Evolutionary conservation across 2,113 vertebrate genomes (phyloP), one percentile per base, ranked within the genome.

Genomic region (Morone chrysops): DNA sequence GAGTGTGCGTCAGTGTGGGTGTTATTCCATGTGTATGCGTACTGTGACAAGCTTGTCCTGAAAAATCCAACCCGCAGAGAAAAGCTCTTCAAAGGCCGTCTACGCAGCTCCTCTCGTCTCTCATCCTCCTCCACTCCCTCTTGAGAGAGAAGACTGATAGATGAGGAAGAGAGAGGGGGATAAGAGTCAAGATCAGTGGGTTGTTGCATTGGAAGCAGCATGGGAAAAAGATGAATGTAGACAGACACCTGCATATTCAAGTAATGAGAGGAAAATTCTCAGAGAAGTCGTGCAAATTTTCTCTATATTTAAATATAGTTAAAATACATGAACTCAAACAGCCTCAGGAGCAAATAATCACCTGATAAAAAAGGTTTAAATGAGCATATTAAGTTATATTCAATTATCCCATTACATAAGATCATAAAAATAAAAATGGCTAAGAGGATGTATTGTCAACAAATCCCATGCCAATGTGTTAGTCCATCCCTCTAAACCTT

Each of bases 61-160:
- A 85, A 91, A 86, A 67, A 61, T 48, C 41, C 14, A 85, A 67
- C 75, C 66, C 66, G 48, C 82, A 85, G 84, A 90, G 82, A 88
- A 89, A 86, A 83, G 60, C 81, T 90, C 83, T 84, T 91, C 77
- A 92, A 89, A 88, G 82, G 53, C 76, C 69, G 78, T 87, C 85
- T 90, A 66, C 51, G 43, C 81, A 76, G 70, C 70, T 84, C 40
- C 56, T 81, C 74, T 70, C 47, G 48, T 76, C 77, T 80, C 78
- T 86, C 76, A 57, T 83, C 89, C 65, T 81, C 78, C 85, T 87
- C 84, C 88, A 41, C 81, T 81, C 41, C 59, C 60, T 77, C 78
- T 56, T n/a, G 16, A 65, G 60, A 83, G 80, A 63, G n/a, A 48
- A 66, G 67, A 78, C 45, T 80, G 45, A 54, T 74, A 87, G 67